Conservation (phyloP, 2,797 vertebrate genomes). For the Siniperca undulata region DNA sequence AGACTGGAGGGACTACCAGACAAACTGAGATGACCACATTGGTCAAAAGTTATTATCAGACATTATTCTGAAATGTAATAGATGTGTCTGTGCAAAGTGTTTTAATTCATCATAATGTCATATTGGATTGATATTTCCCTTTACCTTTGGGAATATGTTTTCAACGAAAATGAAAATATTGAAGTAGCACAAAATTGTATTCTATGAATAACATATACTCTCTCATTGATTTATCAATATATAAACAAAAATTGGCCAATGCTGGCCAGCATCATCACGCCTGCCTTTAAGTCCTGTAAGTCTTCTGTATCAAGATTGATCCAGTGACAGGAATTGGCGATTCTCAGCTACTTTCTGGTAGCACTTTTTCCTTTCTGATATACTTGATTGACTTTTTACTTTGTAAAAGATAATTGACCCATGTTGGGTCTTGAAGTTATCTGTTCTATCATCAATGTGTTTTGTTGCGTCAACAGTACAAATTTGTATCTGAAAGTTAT, state of each 20-base stretch:
- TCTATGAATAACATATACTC: slow-evolving; percentile 34
- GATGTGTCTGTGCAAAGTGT: neutral
- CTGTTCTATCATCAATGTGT: neutral
- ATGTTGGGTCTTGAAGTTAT: slow-evolving; percentile 42
- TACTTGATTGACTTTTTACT: slow-evolving; percentile 14
- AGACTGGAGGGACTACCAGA: slow-evolving; percentile 15
- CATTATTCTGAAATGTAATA: slow-evolving; percentile 6
- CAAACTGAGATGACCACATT: slow-evolving; percentile 36
- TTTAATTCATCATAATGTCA: neutral
- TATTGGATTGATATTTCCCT: neutral
- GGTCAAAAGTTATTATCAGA: slow-evolving; percentile 50
- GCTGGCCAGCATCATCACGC: neutral
- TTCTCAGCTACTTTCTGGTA: slow-evolving; percentile 13
- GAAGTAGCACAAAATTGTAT: neutral
- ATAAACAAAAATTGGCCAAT: neutral
- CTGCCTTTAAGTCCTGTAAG: neutral
- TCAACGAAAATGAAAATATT: neutral
- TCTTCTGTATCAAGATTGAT: neutral
- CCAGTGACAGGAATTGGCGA: neutral
- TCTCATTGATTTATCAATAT: slow-evolving; percentile 11
- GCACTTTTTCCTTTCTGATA: neutral
- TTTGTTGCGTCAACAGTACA: slow-evolving; percentile 27
- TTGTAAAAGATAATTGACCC: slow-evolving; percentile 39
- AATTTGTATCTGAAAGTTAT: slow-evolving; percentile 4
- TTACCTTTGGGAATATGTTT: slow-evolving; percentile 1